These are phyloP conservation scores for Melipona quadrifasciata DNA, from an alignment of 1,140 invertebrate genomes.

Conservation along the genomic window DNA sequence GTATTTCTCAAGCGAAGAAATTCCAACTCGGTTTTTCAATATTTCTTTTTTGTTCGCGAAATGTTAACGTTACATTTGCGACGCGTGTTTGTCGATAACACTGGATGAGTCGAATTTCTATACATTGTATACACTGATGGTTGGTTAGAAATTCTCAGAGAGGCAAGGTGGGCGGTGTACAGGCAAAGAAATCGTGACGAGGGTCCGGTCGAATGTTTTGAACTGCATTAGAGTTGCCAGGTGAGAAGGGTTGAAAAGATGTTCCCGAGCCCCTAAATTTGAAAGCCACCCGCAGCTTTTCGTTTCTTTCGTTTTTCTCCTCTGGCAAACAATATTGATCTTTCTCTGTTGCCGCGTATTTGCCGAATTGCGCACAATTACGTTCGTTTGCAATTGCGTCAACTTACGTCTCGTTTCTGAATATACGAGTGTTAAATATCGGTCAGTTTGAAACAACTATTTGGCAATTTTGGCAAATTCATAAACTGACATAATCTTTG, in stretches of 20 bases:
- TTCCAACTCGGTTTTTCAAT: too few species aligned
- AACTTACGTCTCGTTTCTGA: too few species aligned
- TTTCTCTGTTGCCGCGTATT: too few species aligned
- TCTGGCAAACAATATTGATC: not conserved
- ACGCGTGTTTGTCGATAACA: not conserved
- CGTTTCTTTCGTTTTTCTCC: not conserved
- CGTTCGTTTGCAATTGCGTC: too few species aligned
- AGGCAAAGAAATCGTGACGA: constrained; percentile 12
- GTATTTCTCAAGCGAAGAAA: too few species aligned
- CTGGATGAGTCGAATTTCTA: not conserved
- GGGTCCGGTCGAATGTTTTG: constrained; percentile 43
- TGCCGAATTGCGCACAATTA: too few species aligned
- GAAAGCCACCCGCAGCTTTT: not conserved
- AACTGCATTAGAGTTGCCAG: constrained; percentile 39
- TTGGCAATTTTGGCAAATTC: too few species aligned
- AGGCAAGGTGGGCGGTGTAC: not conserved
- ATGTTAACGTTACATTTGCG: too few species aligned
- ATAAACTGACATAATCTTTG: too few species aligned
- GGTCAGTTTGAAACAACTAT: too few species aligned
- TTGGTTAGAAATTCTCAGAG: not conserved
- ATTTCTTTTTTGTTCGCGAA: too few species aligned
- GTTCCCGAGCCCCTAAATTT: not conserved
- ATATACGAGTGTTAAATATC: too few species aligned
- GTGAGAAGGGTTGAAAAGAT: constrained; percentile 33
- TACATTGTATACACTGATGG: not conserved